Conservation (phyloP, 2,888 invertebrate genomes). For the Drosophila melanosoma region DNA sequence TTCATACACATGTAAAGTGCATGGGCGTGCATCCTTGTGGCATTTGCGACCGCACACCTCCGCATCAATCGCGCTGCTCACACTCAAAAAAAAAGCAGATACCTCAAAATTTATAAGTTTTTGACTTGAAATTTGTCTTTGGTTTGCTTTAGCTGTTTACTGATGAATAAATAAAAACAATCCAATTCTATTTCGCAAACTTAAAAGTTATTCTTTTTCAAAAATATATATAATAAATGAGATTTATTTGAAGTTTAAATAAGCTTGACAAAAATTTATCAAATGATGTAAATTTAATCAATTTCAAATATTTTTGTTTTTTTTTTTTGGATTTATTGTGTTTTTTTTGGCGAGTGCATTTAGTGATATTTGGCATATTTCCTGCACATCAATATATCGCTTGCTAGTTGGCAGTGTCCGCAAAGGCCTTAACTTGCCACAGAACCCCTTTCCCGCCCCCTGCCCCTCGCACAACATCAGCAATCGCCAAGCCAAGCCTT, state of each 20-base stretch:
- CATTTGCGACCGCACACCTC: slow-evolving; percentile 25
- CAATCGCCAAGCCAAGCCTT: slow-evolving; percentile 8
- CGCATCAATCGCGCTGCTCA: too few species aligned
- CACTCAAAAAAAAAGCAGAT: neutral
- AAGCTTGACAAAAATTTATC: neutral
- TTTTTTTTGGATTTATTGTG: too few species aligned
- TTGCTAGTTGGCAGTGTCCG: slow-evolving; percentile 73
- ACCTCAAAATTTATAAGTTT: neutral
- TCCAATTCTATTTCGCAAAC: neutral
- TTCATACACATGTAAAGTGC: slow-evolving; percentile 63
- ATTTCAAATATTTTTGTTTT: neutral
- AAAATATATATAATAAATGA: neutral
- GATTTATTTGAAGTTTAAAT: neutral
- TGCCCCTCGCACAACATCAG: too few species aligned
- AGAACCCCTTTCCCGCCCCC: neutral
- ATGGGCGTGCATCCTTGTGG: slow-evolving; percentile 54
- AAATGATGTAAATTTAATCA: neutral
- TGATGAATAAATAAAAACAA: neutral
- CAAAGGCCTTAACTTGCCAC: slow-evolving; percentile 46
- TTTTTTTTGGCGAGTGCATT: neutral
- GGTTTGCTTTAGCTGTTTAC: neutral
- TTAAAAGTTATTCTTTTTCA: neutral
- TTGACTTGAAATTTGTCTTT: neutral
- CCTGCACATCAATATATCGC: slow-evolving; percentile 78
- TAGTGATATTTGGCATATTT: slow-evolving; percentile 77